Base-by-base conservation (phyloP, 2,797 vertebrate species). In the Euphonia xanthogaster region DNA sequence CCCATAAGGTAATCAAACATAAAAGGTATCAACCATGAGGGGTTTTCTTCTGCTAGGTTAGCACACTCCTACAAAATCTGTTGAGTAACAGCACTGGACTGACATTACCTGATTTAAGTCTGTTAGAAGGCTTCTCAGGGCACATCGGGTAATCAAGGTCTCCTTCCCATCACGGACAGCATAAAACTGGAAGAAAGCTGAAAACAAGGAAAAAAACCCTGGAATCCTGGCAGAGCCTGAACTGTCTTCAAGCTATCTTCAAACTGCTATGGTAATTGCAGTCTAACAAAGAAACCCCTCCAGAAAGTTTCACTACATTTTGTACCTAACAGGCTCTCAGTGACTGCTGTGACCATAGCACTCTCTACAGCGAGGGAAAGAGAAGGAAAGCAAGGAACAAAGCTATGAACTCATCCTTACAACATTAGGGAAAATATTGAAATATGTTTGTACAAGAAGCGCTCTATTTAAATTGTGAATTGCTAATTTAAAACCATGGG, bases 31-130 rank as follows among this genome's bases (percentile, higher is more conserved):
- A 72, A 8, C 17, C 2, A 19, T 14, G 5, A 39, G 4, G 22
- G 9, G 0, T 31, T 28, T 63, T 57, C 44, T 73, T 14, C 44
- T 84, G 18, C 12, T 45, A 35, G 31, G 33, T 70, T 35, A 86
- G 65, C 11, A 66, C 31, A 33, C 4, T 54, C 33, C 27, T 35
- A 24, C 22, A 57, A 83, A 67, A 66, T n/a, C 13, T 28, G 9
- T 7, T 76, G 35, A 62, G 15, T 27, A 80, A 70, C 7, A 89
- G 55, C 47, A 79, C 6, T 45, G 37, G 27, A 45, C 20, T 42
- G 61, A 47, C 27, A 55, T 97, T 97, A 99, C 98, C 98, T 99
- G 98, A 88, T 98, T 98, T 71, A 99, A 98, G 89, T 98, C 98
- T 35, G 97, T 97, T 58, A 99, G 97, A 24, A 99, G 88, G 57